These are phyloP conservation scores for Zaprionus lineosus DNA, from an alignment of 2,888 invertebrate species.

Conservation along the genomic window DNA sequence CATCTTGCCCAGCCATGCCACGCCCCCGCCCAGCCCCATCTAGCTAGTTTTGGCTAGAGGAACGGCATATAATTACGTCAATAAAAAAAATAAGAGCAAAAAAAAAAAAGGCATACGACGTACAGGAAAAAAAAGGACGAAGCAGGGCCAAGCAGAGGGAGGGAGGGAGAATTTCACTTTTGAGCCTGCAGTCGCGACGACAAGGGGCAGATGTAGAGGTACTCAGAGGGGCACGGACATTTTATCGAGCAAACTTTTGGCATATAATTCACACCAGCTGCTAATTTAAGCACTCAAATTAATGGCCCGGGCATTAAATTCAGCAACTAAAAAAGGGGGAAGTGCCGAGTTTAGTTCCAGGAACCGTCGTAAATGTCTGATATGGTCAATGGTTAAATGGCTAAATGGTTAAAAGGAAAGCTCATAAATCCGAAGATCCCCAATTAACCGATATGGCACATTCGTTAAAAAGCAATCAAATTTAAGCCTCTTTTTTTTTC, in stretches of 20 bases:
- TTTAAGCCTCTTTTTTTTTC: no score
- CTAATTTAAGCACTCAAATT: conserved; percentile 70
- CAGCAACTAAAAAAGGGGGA: conserved; percentile 24
- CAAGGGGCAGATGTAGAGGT: no score
- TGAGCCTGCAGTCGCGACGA: no score
- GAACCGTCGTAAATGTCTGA: conserved; percentile 27
- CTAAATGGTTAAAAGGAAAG: background rate
- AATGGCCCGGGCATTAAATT: conserved; percentile 60
- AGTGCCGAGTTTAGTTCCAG: conserved; percentile 9
- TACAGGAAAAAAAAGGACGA: conserved; percentile 1
- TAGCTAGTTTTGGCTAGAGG: conserved; percentile 54
- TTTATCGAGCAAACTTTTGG: conserved; percentile 76
- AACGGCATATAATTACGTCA: conserved; percentile 65
- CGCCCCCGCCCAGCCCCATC: conserved; percentile 14
- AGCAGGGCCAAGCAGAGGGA: background rate
- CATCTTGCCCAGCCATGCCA: background rate
- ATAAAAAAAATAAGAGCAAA: conserved; percentile 41
- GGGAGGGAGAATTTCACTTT: no score
- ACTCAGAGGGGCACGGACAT: no score
- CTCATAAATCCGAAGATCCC: no score
- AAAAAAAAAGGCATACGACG: conserved; percentile 63
- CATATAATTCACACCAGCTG: conserved; percentile 76
- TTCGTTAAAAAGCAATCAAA: no score
- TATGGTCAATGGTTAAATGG: conserved; percentile 29
- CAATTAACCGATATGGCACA: no score